Conservation (phyloP, 2,888 invertebrate species). For the Eupeodes latifasciatus region DNA sequence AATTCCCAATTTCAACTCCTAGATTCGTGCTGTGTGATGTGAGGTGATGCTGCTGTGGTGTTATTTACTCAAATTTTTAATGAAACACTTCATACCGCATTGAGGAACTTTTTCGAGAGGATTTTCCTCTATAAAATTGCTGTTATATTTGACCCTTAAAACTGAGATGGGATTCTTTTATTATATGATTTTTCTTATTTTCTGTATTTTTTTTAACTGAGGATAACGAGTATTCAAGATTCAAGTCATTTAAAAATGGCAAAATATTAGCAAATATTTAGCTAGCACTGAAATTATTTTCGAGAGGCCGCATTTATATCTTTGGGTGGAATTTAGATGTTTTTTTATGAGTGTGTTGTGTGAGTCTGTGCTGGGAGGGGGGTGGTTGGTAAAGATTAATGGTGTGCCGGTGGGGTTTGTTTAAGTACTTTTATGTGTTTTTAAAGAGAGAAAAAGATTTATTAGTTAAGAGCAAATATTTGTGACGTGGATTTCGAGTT, state of each 20-base stretch:
- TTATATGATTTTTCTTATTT: constrained; percentile 40
- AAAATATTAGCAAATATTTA: constrained; percentile 69
- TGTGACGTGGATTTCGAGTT: background rate
- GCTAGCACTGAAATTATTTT: constrained; percentile 65
- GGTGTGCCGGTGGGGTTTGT: constrained; percentile 44
- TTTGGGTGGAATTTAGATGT: constrained; percentile 2
- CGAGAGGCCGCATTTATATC: constrained; percentile 3
- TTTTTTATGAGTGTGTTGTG: background rate
- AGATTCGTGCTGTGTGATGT: background rate
- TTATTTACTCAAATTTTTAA: constrained; percentile 69
- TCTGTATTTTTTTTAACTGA: constrained; percentile 22
- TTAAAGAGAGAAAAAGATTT: constrained; percentile 30
- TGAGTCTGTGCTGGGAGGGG: background rate
- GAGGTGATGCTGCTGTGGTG: constrained; percentile 19
- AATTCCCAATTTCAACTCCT: constrained; percentile 11
- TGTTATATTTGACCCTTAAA: constrained; percentile 46
- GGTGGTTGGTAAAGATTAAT: constrained; percentile 25
- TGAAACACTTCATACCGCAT: constrained; percentile 61
- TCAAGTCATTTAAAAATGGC: constrained; percentile 51
- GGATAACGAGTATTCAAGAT: constrained; percentile 19
- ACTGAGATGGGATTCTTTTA: constrained; percentile 29
- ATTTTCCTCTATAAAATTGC: constrained; percentile 47
- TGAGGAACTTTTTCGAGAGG: constrained; percentile 41
- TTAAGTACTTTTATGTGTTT: constrained; percentile 38
- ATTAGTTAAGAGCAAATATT: constrained; percentile 43